These are phyloP conservation scores for Leptobrachium leishanense DNA, from an alignment of 2,113 vertebrate genomes.

Conservation along the genomic window DNA sequence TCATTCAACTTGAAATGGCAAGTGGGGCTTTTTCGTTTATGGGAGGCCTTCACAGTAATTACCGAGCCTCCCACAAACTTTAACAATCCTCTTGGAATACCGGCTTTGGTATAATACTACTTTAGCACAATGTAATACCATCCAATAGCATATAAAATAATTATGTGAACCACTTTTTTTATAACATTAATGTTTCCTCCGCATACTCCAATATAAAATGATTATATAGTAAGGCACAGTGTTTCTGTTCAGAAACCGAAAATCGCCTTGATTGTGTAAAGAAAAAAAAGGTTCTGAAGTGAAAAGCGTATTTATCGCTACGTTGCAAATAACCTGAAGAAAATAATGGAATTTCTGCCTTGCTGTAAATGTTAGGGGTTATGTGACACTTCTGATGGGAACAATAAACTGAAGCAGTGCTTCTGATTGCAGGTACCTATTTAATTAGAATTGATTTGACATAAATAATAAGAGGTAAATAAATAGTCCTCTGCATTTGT, in stretches of 20 bases:
- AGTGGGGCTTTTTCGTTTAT: no score
- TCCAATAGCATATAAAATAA: background rate
- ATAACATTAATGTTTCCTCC: background rate
- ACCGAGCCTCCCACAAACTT: no score
- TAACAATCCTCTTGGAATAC: no score
- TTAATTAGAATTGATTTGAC: conserved; percentile 69
- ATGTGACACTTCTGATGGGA: conserved; percentile 57
- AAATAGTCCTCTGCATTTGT: conserved; percentile 59
- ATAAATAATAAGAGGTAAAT: conserved; percentile 62
- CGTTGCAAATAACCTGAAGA: conserved; percentile 49
- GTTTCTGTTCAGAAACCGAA: conserved; percentile 2
- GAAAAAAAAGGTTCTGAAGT: conserved; percentile 19
- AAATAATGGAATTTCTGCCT: conserved; percentile 50
- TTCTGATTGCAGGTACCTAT: conserved; percentile 54
- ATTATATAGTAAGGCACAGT: background rate
- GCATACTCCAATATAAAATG: conserved; percentile 14
- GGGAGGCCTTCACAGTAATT: no score
- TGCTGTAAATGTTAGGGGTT: conserved; percentile 47
- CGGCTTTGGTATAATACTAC: no score
- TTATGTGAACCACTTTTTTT: background rate
- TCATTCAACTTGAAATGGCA: no score
- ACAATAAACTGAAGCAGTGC: conserved; percentile 55
- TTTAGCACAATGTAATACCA: no score
- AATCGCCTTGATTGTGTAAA: conserved; percentile 25
- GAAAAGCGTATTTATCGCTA: conserved; percentile 39